Base-by-base conservation (phyloP, 1,140 invertebrate genomes). In the Telenomus remus region DNA sequence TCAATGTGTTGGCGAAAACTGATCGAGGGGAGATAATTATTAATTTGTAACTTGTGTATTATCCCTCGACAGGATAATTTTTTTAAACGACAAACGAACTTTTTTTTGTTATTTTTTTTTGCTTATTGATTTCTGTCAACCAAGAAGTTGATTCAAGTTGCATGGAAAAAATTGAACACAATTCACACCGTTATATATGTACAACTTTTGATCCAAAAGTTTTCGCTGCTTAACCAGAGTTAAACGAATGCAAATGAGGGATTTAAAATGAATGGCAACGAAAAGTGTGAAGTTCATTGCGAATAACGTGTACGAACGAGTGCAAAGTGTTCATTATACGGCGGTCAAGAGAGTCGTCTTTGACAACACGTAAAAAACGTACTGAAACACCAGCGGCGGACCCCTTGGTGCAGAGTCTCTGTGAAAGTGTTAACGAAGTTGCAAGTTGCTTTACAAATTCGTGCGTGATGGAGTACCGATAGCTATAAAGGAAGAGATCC, bases 401-500 rank as follows among this genome's bases (percentile, higher is more conserved):
- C 53, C 63, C 64, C 57, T 77, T 53, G 44, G 61, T 55, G 6
- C 19, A 6, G 19, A 70, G 60, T 71, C 60, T 66, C 37, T 61
- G 61, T 27, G 55, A 74, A 78, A 70, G 56, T 71, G 71, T 60
- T 69, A 76, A 72, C 76, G 65, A 72, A 76, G 72, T 76, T 72
- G 68, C 64, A 49, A 72, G 69, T 76, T 70, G 59, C 42, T 68
- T 75, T 75, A 79, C 77, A 65, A 76, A 80, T 76, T 80, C 60
- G 71, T 79, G 77, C 73, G 77, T 76, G 65, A 78, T 50, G 79
- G 78, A 83, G 78, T 81, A 77, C 68, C 80, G 78, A 81, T 76
- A 76, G 79, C 76, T 82, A 84, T 83, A 84, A 84, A 86, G 86
- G 82, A 87, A 87, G 84, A 85, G 78, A 82, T 64, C 60, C 81